phyloP scores from a whole-genome alignment of 2,888 invertebrate genomes.

The Andrena camellia region DNA sequence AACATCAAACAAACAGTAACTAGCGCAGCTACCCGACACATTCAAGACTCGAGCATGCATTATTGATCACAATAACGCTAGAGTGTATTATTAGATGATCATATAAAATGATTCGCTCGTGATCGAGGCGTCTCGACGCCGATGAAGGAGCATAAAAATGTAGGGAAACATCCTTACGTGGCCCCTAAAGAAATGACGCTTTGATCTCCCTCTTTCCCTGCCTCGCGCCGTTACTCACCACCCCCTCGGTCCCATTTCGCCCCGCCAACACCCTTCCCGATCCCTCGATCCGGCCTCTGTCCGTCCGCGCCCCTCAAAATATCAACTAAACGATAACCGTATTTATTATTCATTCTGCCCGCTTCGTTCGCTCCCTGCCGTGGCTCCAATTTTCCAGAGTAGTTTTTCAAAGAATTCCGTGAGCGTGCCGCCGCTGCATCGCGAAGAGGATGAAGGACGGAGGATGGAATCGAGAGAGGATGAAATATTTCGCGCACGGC shows the following conservation, averaged over 20 bases:
- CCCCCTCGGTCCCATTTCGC: conserved; percentile 36
- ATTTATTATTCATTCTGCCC: conserved; percentile 88
- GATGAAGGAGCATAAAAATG: conserved; percentile 65
- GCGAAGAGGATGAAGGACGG: conserved; percentile 23
- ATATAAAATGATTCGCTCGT: conserved; percentile 25
- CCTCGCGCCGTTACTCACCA: conserved; percentile 26
- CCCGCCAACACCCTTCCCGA: conserved; percentile 46
- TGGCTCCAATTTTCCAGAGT: conserved; percentile 81
- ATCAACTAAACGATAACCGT: conserved; percentile 88
- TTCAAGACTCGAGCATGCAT: too few species aligned
- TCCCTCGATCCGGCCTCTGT: conserved; percentile 78
- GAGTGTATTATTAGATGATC: conserved; percentile 2
- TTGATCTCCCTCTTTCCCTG: conserved; percentile 75
- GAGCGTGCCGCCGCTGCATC: conserved; percentile 62
- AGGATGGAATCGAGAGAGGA: conserved; percentile 26
- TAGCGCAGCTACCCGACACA: too few species aligned
- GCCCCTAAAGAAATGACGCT: conserved; percentile 63
- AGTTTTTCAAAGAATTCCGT: conserved; percentile 79
- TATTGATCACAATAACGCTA: background rate
- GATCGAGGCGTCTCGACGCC: conserved; percentile 35
- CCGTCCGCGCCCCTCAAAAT: conserved; percentile 86
- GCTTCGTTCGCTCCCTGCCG: conserved; percentile 73
- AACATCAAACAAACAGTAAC: too few species aligned
- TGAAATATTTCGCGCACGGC: conserved; percentile 49
- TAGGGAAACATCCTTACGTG: conserved; percentile 56